Conservation (phyloP, 2,888 invertebrate species). For the Hetaerina titia region DNA sequence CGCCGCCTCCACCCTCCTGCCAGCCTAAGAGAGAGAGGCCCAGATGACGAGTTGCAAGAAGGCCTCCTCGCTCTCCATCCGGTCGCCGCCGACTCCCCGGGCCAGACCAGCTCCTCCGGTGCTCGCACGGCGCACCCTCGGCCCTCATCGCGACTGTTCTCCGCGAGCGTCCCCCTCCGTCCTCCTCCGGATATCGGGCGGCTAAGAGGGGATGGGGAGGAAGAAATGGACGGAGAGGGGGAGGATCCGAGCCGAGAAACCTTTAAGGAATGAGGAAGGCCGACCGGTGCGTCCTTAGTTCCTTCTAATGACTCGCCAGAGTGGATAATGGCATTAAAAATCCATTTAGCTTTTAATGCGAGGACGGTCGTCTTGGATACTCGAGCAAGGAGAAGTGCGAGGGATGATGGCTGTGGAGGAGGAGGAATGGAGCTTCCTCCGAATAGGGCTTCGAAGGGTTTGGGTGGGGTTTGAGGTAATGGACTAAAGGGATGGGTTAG, state of each 20-base stretch:
- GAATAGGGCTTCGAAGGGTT: neutral
- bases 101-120: too few relatives aligned
- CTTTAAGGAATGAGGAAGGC: conserved; percentile 20
- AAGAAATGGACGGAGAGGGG: too few relatives aligned
- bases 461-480: neutral
- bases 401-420: neutral
- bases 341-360: conserved; percentile 48
- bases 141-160: too few relatives aligned
- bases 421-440: neutral
- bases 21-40: too few relatives aligned
- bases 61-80: too few relatives aligned
- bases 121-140: too few relatives aligned
- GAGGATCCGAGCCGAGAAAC: neutral
- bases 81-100: too few relatives aligned
- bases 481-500: neutral
- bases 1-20: too few relatives aligned
- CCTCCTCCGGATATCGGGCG: neutral
- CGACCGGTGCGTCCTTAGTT: neutral
- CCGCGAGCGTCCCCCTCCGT: too few relatives aligned
- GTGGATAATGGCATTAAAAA: conserved; percentile 49
- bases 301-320: conserved; percentile 42
- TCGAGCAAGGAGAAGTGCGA: neutral
- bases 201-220: neutral
- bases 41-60: too few relatives aligned
- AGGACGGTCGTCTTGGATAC: conserved; percentile 32